These are phyloP conservation scores for Guaruba guarouba DNA, from an alignment of 2,113 vertebrate genomes.

Conservation along the genomic window DNA sequence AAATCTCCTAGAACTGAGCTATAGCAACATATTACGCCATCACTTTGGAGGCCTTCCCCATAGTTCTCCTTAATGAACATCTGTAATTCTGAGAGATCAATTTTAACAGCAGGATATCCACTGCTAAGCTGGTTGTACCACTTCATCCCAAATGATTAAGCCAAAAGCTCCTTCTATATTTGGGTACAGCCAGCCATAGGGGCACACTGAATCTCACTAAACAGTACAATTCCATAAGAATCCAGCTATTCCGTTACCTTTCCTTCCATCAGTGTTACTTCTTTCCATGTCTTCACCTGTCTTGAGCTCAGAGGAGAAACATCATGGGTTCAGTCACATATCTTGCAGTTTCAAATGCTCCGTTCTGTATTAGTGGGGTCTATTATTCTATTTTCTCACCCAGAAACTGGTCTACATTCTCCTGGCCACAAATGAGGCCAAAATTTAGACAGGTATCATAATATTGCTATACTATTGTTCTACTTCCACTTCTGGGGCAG, in stretches of 20 bases:
- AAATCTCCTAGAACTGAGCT: neutral
- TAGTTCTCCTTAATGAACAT: neutral
- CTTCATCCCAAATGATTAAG: neutral
- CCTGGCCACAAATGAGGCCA: neutral
- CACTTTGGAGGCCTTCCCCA: neutral
- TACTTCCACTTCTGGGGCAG: neutral
- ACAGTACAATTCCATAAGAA: neutral
- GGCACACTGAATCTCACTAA: neutral
- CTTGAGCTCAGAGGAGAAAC: neutral
- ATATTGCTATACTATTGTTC: neutral
- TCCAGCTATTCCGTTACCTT: neutral
- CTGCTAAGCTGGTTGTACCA: neutral
- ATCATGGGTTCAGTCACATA: neutral
- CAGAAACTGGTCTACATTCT: neutral
- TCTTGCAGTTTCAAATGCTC: neutral
- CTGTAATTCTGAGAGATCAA: neutral
- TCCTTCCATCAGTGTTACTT: neutral
- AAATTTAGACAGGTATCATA: neutral
- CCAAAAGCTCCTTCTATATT: slow-evolving; percentile 21
- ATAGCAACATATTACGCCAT: neutral
- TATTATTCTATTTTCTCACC: neutral
- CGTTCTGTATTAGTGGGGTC: neutral
- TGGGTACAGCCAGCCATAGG: neutral
- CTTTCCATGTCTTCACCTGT: neutral
- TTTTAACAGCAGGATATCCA: slow-evolving; percentile 26